Base-by-base conservation (phyloP, 2,797 vertebrate genomes). In the Lateolabrax maculatus region DNA sequence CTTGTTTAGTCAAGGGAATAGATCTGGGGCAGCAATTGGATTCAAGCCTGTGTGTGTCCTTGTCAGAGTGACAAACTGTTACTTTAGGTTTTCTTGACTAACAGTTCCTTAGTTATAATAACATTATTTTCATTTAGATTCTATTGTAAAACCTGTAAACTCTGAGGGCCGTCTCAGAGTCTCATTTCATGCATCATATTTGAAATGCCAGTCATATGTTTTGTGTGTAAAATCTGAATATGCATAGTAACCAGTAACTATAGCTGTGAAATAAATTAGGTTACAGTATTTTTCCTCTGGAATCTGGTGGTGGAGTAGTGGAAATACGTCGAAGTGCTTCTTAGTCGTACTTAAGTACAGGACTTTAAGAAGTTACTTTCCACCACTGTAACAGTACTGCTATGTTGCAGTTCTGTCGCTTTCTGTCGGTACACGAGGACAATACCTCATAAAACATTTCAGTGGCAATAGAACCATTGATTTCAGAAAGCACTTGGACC, bases 401-500 rank as follows among this genome's bases (percentile, higher is more conserved):
- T 58, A 25, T 29, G 6, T 44, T 70, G 23, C 57, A 55, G 23
- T 60, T 71, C 18, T 29, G 41, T 72, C 34, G 3, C 53, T 6
- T 69, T 75, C 57, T 23, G 73, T 25, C 68, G 25, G 15, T 55
- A 21, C 52, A 29, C 25, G 34, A 70, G 43, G 56, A 73, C 25
- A 81, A 62, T 46, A 48, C 43, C 65, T 74, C 11, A 62, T 44
- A 46, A 77, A 19, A 67, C 63, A 69, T 77, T 58, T 69, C 39
- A 44, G 39, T 52, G 43, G 44, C 60, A 66, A 44, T 60, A 39
- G 37, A 69, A 34, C 48, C 80, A 71, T 67, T 75, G 71, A 75
- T 75, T 70, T 75, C 69, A 58, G 39, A 82, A 67, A 77, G 19
- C 23, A 27, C 76, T 51, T 56, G 29, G 19, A 75, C 66, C 44